phyloP scores from a whole-genome alignment of 1,140 invertebrate genomes.

The Oscheius sp. region DNA sequence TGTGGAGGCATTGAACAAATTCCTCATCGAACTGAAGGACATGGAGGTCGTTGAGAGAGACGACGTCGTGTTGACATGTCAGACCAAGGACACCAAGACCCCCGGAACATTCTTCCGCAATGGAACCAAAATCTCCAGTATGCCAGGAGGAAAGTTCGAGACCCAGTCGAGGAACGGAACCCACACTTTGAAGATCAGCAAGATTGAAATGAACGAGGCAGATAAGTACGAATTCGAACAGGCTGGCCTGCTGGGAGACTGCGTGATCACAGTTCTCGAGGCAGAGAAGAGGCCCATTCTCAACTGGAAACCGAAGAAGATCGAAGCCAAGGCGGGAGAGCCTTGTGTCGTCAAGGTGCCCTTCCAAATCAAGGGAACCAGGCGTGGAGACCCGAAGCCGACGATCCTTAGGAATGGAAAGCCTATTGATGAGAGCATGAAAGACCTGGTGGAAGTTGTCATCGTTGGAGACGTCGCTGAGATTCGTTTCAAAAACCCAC shows the following conservation, averaged over 20 bases:
- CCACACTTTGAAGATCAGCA: slow-evolving; percentile 58
- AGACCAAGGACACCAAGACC: slow-evolving; percentile 60
- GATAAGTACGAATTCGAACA: slow-evolving; percentile 59
- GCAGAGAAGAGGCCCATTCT: slow-evolving; percentile 57
- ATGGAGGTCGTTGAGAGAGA: slow-evolving; percentile 59
- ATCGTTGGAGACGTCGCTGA: slow-evolving; percentile 59
- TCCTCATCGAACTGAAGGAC: slow-evolving; percentile 53
- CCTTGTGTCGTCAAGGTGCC: slow-evolving; percentile 53
- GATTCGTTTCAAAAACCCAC: slow-evolving; percentile 60
- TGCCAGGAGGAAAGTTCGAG: slow-evolving; percentile 60
- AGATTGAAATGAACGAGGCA: slow-evolving; percentile 60
- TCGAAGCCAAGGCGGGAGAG: slow-evolving; percentile 61
- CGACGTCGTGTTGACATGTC: slow-evolving; percentile 55
- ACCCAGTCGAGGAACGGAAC: slow-evolving; percentile 53
- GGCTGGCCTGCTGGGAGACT: slow-evolving; percentile 52
- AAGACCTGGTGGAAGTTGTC: slow-evolving; percentile 53
- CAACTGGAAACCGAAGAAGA: slow-evolving; percentile 59
- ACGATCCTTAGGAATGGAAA: slow-evolving; percentile 56
- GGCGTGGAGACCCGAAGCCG: slow-evolving; percentile 60
- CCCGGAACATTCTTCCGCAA: slow-evolving; percentile 59
- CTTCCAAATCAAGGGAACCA: slow-evolving; percentile 57
- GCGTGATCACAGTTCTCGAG: slow-evolving; percentile 49
- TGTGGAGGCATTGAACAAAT: slow-evolving; percentile 60
- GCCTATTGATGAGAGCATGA: slow-evolving; percentile 51
- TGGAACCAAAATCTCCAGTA: slow-evolving; percentile 54